phyloP scores from a whole-genome alignment of 2,797 vertebrate species.

The Anas acuta region DNA sequence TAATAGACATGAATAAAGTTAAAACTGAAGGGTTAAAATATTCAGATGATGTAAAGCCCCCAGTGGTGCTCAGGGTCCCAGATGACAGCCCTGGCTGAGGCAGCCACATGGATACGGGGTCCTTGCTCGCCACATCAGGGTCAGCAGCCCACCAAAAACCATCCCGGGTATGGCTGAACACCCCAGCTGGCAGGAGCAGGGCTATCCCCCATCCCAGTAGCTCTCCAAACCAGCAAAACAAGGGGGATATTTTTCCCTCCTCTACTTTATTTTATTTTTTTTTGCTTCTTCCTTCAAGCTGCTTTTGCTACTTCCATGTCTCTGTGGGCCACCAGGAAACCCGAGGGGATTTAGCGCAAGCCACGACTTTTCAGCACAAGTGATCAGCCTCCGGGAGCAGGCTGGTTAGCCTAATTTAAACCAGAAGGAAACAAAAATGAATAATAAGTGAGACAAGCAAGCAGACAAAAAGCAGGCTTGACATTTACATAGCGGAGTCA shows the following conservation, averaged over 20 bases:
- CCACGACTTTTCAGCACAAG: not conserved
- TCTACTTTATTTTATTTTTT: not conserved
- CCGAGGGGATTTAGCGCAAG: slow-evolving; percentile 21
- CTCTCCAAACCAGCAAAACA: not conserved
- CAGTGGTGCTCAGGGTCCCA: not conserved
- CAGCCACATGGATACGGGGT: not conserved
- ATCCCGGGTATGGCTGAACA: not conserved
- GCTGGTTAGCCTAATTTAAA: slow-evolving; percentile 1
- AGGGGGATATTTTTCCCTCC: not conserved
- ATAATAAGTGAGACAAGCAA: not conserved
- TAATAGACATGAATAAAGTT: not conserved
- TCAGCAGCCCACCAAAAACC: not conserved
- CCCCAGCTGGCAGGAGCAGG: not conserved
- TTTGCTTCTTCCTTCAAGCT: not conserved
- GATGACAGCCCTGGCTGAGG: not conserved
- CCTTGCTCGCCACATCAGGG: not conserved
- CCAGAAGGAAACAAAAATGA: slow-evolving; percentile 34
- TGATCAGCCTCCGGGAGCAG: not conserved
- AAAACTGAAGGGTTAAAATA: not conserved
- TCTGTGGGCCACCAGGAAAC: not conserved
- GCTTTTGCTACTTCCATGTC: not conserved
- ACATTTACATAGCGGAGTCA: slow-evolving; percentile 67
- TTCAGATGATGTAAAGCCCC: not conserved
- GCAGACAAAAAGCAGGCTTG: slow-evolving; percentile 26
- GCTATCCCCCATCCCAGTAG: not conserved